Evolutionary conservation across 2,797 vertebrate species (phyloP).

Genomic region (Tinamus major): DNA sequence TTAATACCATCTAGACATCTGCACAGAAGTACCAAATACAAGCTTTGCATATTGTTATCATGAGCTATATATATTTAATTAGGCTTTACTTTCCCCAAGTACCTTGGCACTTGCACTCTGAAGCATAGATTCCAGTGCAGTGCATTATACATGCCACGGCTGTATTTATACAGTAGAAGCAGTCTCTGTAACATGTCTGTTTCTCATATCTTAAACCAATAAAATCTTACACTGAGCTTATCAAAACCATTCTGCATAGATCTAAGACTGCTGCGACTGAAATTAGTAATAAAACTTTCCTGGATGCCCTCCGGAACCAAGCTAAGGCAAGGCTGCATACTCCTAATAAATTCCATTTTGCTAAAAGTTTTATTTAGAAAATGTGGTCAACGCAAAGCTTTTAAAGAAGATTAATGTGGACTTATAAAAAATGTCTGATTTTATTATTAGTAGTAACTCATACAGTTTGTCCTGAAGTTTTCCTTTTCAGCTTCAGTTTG

Average conservation of each 20-base stretch:
- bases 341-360: slow-evolving; percentile 65
- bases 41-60: neutral
- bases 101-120: neutral
- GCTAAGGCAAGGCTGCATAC: slow-evolving; percentile 44
- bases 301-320: slow-evolving; percentile 35
- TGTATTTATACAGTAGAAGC: slow-evolving; percentile 47
- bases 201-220: slow-evolving; percentile 72
- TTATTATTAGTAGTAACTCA: slow-evolving; percentile 74
- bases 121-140: neutral
- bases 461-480: slow-evolving; percentile 74
- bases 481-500: slow-evolving; percentile 72
- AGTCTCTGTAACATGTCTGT: slow-evolving; percentile 30
- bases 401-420: slow-evolving; percentile 70
- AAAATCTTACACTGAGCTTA: slow-evolving; percentile 62
- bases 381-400: slow-evolving; percentile 55
- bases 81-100: slow-evolving; percentile 31
- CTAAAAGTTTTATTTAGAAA: slow-evolving; percentile 68
- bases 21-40: neutral
- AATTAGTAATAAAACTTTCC: slow-evolving; percentile 63
- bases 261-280: slow-evolving; percentile 62
- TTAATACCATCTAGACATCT: slow-evolving; percentile 21
- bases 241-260: slow-evolving; percentile 67
- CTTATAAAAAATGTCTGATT: slow-evolving; percentile 70
- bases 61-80: slow-evolving; percentile 10
- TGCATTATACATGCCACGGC: neutral